A percentile compares a stretch with the other conserved stretches of the same genome.
These are phyloP conservation scores for Diarsia mendica DNA, from an alignment of 2,888 invertebrate genomes.

Conservation along the genomic window DNA sequence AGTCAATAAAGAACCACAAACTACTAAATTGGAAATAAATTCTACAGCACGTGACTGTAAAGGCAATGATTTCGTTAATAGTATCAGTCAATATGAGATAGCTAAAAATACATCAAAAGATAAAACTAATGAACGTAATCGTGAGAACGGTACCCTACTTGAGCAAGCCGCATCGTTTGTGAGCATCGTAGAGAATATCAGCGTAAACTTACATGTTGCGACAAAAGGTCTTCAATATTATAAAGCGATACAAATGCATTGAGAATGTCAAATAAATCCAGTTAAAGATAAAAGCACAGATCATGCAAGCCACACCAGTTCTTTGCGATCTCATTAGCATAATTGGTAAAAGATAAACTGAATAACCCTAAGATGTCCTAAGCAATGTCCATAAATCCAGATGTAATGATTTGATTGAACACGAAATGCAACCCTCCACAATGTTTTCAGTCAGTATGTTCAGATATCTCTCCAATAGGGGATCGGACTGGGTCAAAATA, in stretches of 20 bases:
- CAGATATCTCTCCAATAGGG: background rate
- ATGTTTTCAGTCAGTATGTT: background rate
- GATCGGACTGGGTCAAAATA: too few relatives aligned
- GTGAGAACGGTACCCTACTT: conserved; percentile 60
- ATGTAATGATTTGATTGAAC: background rate
- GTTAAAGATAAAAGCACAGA: conserved; percentile 7
- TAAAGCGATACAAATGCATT: conserved; percentile 12
- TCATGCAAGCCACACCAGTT: background rate
- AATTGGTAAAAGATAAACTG: background rate
- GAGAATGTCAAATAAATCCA: conserved; percentile 13
- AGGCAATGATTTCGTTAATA: conserved; percentile 36
- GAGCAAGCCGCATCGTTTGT: conserved; percentile 50
- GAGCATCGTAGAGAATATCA: conserved; percentile 49
- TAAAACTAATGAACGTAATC: conserved; percentile 58
- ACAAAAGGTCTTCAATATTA: conserved; percentile 60
- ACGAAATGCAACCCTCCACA: background rate
- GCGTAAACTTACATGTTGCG: conserved; percentile 43
- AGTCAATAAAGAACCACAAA: conserved; percentile 5
- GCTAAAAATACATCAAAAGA: conserved; percentile 54
- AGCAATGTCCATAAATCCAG: background rate
- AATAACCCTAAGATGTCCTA: background rate
- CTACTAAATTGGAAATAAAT: conserved; percentile 16
- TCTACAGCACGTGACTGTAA: conserved; percentile 5
- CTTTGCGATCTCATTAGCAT: conserved; percentile 10
- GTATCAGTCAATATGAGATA: conserved; percentile 41